A percentile compares a stretch with the other conserved stretches of the same genome.
Conservation (phyloP, 2,888 invertebrate species). For the Rhorus exstirpatorius region DNA sequence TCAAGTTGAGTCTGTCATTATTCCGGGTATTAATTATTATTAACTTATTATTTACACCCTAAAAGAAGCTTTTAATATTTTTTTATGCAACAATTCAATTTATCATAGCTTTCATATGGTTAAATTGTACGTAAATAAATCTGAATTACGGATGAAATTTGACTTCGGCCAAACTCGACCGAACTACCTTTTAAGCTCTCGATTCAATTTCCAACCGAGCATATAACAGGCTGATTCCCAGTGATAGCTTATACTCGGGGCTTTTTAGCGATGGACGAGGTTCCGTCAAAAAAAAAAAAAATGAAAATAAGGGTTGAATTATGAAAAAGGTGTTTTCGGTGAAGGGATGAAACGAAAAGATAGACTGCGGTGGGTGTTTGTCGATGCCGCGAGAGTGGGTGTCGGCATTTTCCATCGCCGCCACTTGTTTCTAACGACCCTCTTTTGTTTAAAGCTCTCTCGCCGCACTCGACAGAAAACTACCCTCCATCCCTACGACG, state of each 20-base stretch:
- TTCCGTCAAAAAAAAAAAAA: background rate
- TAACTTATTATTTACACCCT: too few relatives aligned
- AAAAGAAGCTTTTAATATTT: too few relatives aligned
- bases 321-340: conserved; percentile 46
- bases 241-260: background rate
- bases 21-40: too few relatives aligned
- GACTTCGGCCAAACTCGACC: too few relatives aligned
- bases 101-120: too few relatives aligned
- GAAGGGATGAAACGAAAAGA: conserved; percentile 33
- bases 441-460: conserved; percentile 82
- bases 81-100: too few relatives aligned
- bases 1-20: too few relatives aligned
- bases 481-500: conserved; percentile 54
- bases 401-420: conserved; percentile 83
- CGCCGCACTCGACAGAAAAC: conserved; percentile 69
- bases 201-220: background rate
- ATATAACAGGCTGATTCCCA: background rate
- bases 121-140: too few relatives aligned
- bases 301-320: conserved; percentile 37
- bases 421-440: conserved; percentile 84
- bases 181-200: background rate
- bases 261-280: background rate
- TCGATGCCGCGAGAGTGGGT: conserved; percentile 78
- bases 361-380: conserved; percentile 75
- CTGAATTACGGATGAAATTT: too few relatives aligned